Conservation (phyloP, 1,140 invertebrate genomes). For the Drosophila nannoptera region DNA sequence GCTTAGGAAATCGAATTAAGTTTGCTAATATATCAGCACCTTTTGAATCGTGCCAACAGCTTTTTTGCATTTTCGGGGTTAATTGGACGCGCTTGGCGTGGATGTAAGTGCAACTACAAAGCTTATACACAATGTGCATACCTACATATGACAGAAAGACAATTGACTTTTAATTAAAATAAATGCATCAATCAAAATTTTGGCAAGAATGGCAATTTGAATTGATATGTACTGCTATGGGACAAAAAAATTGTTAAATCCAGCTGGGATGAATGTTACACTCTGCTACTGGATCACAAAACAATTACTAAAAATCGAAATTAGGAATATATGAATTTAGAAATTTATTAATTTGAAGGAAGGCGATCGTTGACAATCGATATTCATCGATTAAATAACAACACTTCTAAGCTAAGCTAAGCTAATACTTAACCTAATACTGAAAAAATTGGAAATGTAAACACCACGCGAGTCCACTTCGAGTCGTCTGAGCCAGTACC, state of each 20-base stretch:
- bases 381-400: no score
- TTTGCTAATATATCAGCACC: constrained; percentile 61
- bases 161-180: constrained; percentile 72
- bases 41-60: constrained; percentile 33
- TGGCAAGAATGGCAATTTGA: constrained; percentile 41
- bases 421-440: no score
- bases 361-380: no score
- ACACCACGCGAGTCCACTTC: no score
- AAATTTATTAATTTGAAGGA: no score
- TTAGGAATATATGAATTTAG: no score
- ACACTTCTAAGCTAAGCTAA: no score
- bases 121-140: background rate
- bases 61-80: constrained; percentile 5
- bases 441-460: no score
- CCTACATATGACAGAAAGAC: constrained; percentile 28
- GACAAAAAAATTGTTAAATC: background rate
- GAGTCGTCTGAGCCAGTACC: no score
- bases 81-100: constrained; percentile 35
- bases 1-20: constrained; percentile 72
- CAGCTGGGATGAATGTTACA: no score
- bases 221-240: background rate
- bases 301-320: no score
- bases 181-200: constrained; percentile 66
- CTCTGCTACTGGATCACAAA: no score
- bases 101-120: background rate